A percentile compares a stretch with the other conserved stretches of the same genome.
These are phyloP conservation scores for Zaprionus gabonicus DNA, from an alignment of 1,140 invertebrate species.

Conservation along the genomic window DNA sequence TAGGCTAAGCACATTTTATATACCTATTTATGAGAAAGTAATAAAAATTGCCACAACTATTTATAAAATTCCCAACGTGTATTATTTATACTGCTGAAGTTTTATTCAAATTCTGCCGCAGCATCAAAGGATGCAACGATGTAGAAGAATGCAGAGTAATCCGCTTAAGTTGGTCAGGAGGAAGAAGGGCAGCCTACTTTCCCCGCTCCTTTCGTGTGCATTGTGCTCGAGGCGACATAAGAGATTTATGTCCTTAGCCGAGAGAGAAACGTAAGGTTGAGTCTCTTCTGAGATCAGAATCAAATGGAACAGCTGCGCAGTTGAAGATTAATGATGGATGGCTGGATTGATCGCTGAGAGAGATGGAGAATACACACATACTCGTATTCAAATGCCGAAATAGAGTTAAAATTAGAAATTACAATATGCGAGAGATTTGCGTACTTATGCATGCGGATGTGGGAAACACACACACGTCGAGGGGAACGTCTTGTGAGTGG, in stretches of 20 bases:
- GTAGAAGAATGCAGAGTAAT: slow-evolving; percentile 68
- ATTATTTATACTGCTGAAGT: neutral
- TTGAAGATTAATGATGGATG: slow-evolving; percentile 50
- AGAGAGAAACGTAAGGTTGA: neutral
- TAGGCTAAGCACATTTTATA: slow-evolving; percentile 53
- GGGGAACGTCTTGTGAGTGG: slow-evolving; percentile 4
- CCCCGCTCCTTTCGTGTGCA: neutral
- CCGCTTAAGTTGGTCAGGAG: slow-evolving; percentile 54
- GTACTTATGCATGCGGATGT: slow-evolving; percentile 30
- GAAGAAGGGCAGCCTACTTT: neutral
- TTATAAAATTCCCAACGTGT: slow-evolving; percentile 44
- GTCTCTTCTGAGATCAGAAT: slow-evolving; percentile 1
- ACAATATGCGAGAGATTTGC: slow-evolving; percentile 9
- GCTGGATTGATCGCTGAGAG: neutral
- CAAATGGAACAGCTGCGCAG: slow-evolving; percentile 37
- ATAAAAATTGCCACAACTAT: slow-evolving; percentile 62
- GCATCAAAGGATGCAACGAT: slow-evolving; percentile 52
- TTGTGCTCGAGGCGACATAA: slow-evolving; percentile 31
- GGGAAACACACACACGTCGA: neutral
- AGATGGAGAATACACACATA: neutral
- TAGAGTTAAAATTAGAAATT: slow-evolving; percentile 47
- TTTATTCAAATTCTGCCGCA: slow-evolving; percentile 6
- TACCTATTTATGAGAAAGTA: slow-evolving; percentile 49
- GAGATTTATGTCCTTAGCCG: slow-evolving; percentile 36
- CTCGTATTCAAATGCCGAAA: neutral